Evolutionary conservation across 2,113 vertebrate genomes (phyloP), one percentile per base, ranked within the genome.

Genomic region (Anolis carolinensis): DNA sequence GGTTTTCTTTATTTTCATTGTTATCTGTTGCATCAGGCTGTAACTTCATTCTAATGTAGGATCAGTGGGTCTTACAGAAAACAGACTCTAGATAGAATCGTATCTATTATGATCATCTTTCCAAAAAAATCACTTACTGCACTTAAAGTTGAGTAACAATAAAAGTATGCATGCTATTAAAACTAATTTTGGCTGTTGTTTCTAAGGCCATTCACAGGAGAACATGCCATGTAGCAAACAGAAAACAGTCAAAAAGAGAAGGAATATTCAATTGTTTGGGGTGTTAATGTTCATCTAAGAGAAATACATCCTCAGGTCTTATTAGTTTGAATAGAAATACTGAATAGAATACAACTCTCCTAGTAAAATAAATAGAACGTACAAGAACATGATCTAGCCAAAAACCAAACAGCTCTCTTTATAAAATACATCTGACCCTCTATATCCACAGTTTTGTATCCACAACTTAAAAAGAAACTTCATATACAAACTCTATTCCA

Each of bases 1-100:
- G 71, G 71, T 70, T 63, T 88, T 9, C 63, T 83, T 82, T 59
- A 36, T 85, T 85, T 70, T 36, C 68, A 52, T 85, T 36, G 1
- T 89, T 91, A 89, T 23, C 25, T 63, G 27, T 50, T 77, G 32
- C 16, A 90, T 89, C 74, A 5, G 44, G 8, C 23, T 89, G 80
- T 90, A 79, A 14, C 86, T 59, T 23, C 23, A 80, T 80, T 36
- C 30, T 70, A 80, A 68, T 34, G 30, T 44, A 75, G 48, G 36
- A 44, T 39, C 3, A 10, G n/a, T 27, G 52, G 5, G 10, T 34
- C 13, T 39, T 55, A 59, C 14, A 62, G 23, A 36, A 9, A 44
- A 25, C 7, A 62, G 50, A 59, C 67, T 39, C 27, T 77, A 23
- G 3, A 3, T 8, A 77, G 9, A 63, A 11, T 44, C 55, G 39